These are phyloP conservation scores for Anoplophora glabripennis DNA, from an alignment of 1,140 invertebrate species.

Conservation along the genomic window DNA sequence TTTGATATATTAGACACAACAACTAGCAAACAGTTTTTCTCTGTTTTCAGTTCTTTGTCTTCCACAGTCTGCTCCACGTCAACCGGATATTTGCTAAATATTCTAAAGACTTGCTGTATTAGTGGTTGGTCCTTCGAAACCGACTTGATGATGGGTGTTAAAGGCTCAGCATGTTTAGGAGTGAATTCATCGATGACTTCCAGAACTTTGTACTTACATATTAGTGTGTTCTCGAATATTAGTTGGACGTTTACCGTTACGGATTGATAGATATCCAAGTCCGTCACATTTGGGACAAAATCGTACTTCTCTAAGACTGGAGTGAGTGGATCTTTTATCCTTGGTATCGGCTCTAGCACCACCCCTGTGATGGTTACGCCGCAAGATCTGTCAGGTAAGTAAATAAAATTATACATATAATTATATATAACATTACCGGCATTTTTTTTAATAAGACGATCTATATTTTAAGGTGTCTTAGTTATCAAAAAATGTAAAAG, in stretches of 20 bases:
- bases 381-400: no score
- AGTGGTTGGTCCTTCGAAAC: slow-evolving; percentile 58
- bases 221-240: slow-evolving; percentile 72
- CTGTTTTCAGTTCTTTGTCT: no score
- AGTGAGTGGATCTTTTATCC: slow-evolving; percentile 59
- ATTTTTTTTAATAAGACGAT: no score
- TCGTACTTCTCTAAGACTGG: slow-evolving; percentile 72
- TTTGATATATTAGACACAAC: no score
- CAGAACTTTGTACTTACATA: slow-evolving; percentile 68
- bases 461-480: no score
- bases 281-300: slow-evolving; percentile 68
- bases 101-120: no score
- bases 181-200: slow-evolving; percentile 62
- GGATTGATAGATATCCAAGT: slow-evolving; percentile 38
- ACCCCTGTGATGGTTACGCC: slow-evolving; percentile 83
- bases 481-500: no score
- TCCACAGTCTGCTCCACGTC: no score
- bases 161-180: slow-evolving; percentile 50
- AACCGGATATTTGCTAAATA: no score
- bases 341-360: slow-evolving; percentile 73
- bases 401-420: no score
- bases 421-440: no score
- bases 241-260: slow-evolving; percentile 65
- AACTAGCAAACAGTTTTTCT: no score
- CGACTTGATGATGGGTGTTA: slow-evolving; percentile 56